phyloP scores from a whole-genome alignment of 2,113 vertebrate species.

The Petaurus breviceps region DNA sequence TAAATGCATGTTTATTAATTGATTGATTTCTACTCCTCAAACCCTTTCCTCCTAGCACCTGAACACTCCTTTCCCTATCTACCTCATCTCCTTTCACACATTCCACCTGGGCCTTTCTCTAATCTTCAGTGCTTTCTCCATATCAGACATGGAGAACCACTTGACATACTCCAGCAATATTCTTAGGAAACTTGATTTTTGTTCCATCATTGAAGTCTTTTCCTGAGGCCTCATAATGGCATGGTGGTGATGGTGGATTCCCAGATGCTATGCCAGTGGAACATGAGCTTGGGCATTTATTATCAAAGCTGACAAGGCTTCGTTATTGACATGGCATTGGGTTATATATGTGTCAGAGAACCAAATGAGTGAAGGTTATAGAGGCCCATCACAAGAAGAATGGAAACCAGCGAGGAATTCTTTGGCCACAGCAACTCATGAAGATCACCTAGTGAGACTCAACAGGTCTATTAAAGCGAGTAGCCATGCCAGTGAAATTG shows the following conservation, averaged over 20 bases:
- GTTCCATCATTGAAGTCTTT: background rate
- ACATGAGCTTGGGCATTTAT: background rate
- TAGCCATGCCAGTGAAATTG: background rate
- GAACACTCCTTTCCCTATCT: background rate
- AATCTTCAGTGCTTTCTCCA: background rate
- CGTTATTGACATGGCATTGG: too few species aligned
- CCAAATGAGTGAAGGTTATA: background rate
- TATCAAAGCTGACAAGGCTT: background rate
- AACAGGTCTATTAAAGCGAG: background rate
- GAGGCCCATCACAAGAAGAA: background rate
- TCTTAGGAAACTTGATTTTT: background rate
- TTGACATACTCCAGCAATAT: background rate
- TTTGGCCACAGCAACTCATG: background rate
- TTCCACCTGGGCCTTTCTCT: background rate
- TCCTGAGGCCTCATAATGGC: background rate
- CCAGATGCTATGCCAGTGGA: background rate
- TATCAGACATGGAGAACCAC: background rate
- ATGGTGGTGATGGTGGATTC: background rate
- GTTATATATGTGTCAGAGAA: background rate
- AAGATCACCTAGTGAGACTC: background rate
- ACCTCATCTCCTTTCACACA: background rate
- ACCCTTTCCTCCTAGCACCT: background rate
- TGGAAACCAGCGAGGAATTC: background rate
- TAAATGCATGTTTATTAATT: background rate
- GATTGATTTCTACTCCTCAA: background rate